Percentiles rank a stretch among this genome's conserved stretches.
Evolutionary conservation across 2,888 invertebrate genomes (phyloP).

Genomic region (Eurytoma adleriae): DNA sequence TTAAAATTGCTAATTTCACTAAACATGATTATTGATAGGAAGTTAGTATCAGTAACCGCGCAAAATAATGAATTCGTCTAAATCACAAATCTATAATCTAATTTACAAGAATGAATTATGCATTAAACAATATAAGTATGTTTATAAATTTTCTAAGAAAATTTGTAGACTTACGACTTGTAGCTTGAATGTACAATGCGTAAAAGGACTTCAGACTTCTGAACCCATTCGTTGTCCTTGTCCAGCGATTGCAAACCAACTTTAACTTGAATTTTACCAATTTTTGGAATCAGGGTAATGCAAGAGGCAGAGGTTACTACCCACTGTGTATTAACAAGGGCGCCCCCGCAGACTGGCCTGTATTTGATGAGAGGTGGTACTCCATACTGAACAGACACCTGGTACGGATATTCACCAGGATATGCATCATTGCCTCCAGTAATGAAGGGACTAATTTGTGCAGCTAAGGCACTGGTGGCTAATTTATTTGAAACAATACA

Average conservation of each 20-base stretch:
- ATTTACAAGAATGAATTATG: no score
- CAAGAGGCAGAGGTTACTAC: slow-evolving; percentile 58
- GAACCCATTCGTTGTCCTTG: background rate
- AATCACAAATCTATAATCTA: no score
- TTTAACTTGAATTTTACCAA: slow-evolving; percentile 31
- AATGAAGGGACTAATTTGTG: background rate
- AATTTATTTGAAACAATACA: no score
- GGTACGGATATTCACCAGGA: background rate
- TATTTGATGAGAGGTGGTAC: background rate
- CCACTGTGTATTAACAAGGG: slow-evolving; percentile 51
- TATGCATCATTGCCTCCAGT: background rate
- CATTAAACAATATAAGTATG: no score
- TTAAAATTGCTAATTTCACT: no score
- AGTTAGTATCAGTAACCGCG: no score
- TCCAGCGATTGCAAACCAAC: background rate
- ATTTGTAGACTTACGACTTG: slow-evolving; percentile 38
- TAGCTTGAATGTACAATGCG: slow-evolving; percentile 67
- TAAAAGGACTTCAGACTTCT: slow-evolving; percentile 8
- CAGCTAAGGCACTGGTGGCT: slow-evolving; percentile 2
- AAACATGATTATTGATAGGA: no score
- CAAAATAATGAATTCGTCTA: no score
- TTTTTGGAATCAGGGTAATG: slow-evolving; percentile 1
- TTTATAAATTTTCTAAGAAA: no score
- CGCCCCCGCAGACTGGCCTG: background rate
- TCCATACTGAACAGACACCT: background rate